Percentiles rank a stretch among this genome's conserved stretches.
These are phyloP conservation scores for Diplolepis rosae DNA, from an alignment of 2,888 invertebrate species.

Conservation along the genomic window DNA sequence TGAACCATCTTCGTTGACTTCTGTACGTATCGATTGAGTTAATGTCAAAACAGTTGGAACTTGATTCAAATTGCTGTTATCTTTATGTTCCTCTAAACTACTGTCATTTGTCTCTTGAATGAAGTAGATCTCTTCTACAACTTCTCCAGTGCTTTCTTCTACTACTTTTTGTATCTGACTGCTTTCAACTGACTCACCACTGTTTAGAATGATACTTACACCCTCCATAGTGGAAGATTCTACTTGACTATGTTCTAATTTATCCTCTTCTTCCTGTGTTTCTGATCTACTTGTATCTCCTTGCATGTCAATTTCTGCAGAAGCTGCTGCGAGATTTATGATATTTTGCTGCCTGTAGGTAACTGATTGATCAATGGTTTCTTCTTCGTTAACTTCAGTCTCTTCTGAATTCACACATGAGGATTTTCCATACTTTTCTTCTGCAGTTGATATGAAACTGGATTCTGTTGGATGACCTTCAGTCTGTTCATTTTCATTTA, in stretches of 20 bases:
- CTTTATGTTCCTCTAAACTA: neutral
- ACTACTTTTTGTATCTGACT: neutral
- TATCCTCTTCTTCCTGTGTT: neutral
- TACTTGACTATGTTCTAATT: neutral
- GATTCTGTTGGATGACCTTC: neutral
- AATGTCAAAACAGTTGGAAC: neutral
- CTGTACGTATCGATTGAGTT: neutral
- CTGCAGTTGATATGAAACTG: neutral
- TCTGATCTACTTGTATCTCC: neutral
- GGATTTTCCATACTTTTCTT: neutral
- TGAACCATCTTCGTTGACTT: neutral
- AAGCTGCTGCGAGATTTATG: neutral
- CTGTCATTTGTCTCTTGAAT: neutral
- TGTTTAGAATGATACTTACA: slow-evolving; percentile 1
- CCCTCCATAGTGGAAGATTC: neutral
- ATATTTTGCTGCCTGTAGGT: neutral
- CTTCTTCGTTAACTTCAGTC: neutral
- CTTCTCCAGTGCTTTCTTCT: neutral
- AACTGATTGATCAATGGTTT: neutral
- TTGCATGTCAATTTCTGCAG: slow-evolving; percentile 15
- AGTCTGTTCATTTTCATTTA: neutral
- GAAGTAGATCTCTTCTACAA: slow-evolving; percentile 22
- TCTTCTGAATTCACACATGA: neutral
- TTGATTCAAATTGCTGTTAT: neutral
- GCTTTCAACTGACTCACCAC: neutral